Evolutionary conservation across 2,797 vertebrate species (phyloP), one percentile per base, ranked within the genome.

Genomic region (Eptatretus atami): DNA sequence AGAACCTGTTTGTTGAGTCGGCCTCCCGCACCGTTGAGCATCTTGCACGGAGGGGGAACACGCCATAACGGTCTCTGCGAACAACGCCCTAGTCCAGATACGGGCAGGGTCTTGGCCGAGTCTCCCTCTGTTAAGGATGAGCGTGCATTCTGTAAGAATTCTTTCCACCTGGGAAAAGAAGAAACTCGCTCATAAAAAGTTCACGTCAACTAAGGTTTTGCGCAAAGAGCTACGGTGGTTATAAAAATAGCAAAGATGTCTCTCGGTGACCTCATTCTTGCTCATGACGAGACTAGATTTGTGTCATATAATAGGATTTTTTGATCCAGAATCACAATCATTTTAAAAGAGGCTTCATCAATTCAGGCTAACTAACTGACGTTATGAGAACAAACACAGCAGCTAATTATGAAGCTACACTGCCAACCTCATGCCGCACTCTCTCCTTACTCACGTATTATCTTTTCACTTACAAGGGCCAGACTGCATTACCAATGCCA

Each of bases 121-220:
- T 86, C 83, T 68, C 83, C 83, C 71, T 86, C 83, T 52, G 83
- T 86, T 66, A 86, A 86, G 71, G 75, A 86, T 86, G 68, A 86
- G 72, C 0, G 83, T 86, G 76, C 88, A 96, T 13, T 93, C 84
- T 64, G 84, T 78, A 13, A 13, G 90, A 96, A 79, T 98, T 86
- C 72, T 84, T 98, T 54, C 92, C 92, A 71, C 92, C 92, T 98
- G 61, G 64, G 57, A 61, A 10, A 25, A 61, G 25, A 61, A 15
- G 57, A 65, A 44, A 25, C n/a, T 53, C 14, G 60, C 52, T 65
- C 53, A 64, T 25, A 24, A 53, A 44, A 65, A 52, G 24, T 12
- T 12, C 8, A 44, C 24, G 52, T 24, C 10, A 61, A 24, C 52
- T 31, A 65, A 64, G 53, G 24, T 65, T 65, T n/a, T n/a, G 63